Conservation (phyloP, 2,888 invertebrate genomes). For the Trachelus troglodyta region DNA sequence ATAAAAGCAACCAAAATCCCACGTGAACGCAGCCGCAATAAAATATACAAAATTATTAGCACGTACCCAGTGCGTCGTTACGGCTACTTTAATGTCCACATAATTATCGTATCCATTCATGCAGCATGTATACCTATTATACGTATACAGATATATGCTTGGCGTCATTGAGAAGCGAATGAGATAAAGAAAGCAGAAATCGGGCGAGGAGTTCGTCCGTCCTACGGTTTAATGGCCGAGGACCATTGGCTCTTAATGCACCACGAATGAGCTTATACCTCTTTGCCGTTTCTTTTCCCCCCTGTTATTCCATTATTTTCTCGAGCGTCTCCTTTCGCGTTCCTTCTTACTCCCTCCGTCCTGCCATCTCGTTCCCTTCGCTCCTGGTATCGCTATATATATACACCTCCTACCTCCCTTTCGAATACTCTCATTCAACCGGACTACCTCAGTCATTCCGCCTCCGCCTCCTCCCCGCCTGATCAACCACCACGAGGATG, state of each 20-base stretch:
- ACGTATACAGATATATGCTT: not conserved
- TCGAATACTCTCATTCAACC: not conserved
- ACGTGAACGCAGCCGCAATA: not conserved
- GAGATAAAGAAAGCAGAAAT: not conserved
- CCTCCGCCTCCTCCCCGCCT: conserved; percentile 9
- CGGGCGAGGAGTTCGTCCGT: conserved; percentile 11
- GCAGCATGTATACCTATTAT: not conserved
- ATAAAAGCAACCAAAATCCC: not conserved
- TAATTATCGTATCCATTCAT: not conserved
- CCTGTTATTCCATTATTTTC: conserved; percentile 33
- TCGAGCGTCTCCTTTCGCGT: conserved; percentile 7
- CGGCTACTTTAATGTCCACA: not conserved
- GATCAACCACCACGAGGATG: conserved; percentile 6
- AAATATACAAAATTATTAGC: not conserved
- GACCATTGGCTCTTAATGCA: conserved; percentile 41
- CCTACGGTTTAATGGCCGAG: conserved; percentile 38
- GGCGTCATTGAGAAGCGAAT: not conserved
- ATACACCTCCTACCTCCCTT: not conserved
- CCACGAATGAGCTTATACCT: conserved; percentile 36
- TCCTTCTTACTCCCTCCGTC: not conserved
- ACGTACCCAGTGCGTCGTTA: not conserved
- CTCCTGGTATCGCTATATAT: not conserved
- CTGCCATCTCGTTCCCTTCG: not conserved
- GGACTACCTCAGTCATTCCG: conserved; percentile 11
- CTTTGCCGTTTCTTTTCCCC: conserved; percentile 14